These are phyloP conservation scores for Myrmecophaga tridactyla DNA, from an alignment of 2,113 vertebrate species.

Conservation along the genomic window DNA sequence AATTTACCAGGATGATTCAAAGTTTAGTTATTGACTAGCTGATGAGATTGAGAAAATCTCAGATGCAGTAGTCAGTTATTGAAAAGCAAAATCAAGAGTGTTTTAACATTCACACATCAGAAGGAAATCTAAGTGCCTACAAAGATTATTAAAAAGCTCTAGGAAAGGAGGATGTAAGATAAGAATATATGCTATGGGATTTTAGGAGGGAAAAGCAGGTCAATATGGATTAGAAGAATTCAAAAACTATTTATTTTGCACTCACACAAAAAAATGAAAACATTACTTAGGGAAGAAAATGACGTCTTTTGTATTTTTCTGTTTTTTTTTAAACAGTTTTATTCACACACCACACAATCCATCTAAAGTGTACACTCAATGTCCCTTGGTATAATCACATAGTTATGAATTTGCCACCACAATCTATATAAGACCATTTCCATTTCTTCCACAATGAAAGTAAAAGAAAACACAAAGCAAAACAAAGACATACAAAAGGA, in stretches of 20 bases:
- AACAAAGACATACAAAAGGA: too few relatives aligned
- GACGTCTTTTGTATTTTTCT: not conserved
- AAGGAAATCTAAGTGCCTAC: not conserved
- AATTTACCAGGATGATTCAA: not conserved
- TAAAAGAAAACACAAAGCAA: too few relatives aligned
- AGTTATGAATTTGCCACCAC: too few relatives aligned
- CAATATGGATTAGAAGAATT: not conserved
- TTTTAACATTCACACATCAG: not conserved
- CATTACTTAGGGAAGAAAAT: not conserved
- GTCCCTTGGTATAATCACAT: too few relatives aligned
- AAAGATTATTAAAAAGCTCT: not conserved
- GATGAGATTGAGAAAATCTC: not conserved
- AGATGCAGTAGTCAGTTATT: not conserved
- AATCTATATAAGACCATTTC: too few relatives aligned
- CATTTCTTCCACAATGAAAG: too few relatives aligned
- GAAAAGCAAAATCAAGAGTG: not conserved
- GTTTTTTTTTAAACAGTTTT: too few relatives aligned
- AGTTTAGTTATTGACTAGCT: not conserved
- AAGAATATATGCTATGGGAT: not conserved
- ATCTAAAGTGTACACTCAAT: too few relatives aligned
- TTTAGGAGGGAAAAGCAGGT: not conserved
- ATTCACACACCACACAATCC: too few relatives aligned
- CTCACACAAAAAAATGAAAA: not conserved
- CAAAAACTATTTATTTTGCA: not conserved
- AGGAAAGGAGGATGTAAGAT: not conserved